These are phyloP conservation scores for Lissocephala sabroskyi DNA, from an alignment of 2,888 invertebrate species.

Conservation along the genomic window DNA sequence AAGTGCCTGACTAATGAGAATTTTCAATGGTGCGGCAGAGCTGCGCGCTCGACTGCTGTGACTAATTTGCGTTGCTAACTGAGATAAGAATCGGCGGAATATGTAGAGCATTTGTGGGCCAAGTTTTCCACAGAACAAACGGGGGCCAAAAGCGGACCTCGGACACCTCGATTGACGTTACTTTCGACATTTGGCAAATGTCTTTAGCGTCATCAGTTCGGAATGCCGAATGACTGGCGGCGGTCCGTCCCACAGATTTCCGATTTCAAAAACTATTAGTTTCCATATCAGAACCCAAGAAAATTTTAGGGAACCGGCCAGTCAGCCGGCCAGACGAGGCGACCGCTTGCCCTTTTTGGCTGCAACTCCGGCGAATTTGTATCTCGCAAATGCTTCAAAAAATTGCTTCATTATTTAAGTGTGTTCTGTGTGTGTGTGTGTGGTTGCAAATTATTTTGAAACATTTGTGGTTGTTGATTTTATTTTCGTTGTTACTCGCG, in stretches of 20 bases:
- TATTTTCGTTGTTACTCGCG: constrained; percentile 21
- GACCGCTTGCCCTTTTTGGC: no score
- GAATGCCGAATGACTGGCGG: no score
- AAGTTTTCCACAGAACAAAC: no score
- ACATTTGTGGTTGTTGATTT: background rate
- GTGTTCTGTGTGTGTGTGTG: constrained; percentile 14
- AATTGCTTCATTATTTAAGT: constrained; percentile 51
- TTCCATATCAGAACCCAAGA: no score
- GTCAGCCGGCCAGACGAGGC: no score
- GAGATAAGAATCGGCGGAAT: constrained; percentile 44
- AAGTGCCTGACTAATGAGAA: constrained; percentile 60
- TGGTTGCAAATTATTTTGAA: background rate
- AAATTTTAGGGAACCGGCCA: no score
- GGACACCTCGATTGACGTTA: no score
- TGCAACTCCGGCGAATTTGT: constrained; percentile 8
- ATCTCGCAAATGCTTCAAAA: constrained; percentile 32
- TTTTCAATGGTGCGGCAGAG: constrained; percentile 47
- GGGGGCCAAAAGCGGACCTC: no score
- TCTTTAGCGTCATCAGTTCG: no score
- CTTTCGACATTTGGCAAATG: no score
- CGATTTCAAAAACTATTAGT: no score
- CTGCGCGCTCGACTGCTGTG: constrained; percentile 27
- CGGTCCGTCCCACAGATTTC: no score
- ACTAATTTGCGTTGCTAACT: constrained; percentile 57
- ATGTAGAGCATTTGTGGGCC: constrained; percentile 8